These are phyloP conservation scores for Talpa occidentalis DNA, from an alignment of 2,113 vertebrate genomes.

Conservation along the genomic window DNA sequence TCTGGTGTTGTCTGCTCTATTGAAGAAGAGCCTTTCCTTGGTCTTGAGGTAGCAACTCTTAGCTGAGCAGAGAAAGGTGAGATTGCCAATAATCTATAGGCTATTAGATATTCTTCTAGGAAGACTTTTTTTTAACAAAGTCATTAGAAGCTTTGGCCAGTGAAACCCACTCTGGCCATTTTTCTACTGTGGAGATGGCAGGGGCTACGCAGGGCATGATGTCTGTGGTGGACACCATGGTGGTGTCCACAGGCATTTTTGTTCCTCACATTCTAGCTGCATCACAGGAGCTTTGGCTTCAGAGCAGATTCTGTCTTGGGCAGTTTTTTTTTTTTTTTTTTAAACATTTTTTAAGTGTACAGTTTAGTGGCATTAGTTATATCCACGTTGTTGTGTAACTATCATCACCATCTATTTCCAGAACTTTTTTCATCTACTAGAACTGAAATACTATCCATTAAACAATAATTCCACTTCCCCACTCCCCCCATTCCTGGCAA, in stretches of 20 bases:
- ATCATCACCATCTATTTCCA: background rate
- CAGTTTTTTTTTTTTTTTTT: background rate
- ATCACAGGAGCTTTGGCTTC: background rate
- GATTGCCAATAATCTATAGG: background rate
- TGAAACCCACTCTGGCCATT: background rate
- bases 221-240: background rate
- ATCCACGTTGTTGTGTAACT: background rate
- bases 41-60: background rate
- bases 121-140: background rate
- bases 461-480: background rate
- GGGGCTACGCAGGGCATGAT: background rate
- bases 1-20: background rate
- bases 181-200: background rate
- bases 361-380: background rate
- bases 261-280: background rate
- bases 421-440: background rate
- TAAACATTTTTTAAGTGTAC: background rate
- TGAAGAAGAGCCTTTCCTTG: background rate
- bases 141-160: background rate
- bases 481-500: background rate
- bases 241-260: background rate
- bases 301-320: background rate
- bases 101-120: background rate
- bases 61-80: conserved; percentile 29
- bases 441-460: conserved; percentile 12